phyloP scores from a whole-genome alignment of 2,888 invertebrate genomes.

The Brachyptera putata region DNA sequence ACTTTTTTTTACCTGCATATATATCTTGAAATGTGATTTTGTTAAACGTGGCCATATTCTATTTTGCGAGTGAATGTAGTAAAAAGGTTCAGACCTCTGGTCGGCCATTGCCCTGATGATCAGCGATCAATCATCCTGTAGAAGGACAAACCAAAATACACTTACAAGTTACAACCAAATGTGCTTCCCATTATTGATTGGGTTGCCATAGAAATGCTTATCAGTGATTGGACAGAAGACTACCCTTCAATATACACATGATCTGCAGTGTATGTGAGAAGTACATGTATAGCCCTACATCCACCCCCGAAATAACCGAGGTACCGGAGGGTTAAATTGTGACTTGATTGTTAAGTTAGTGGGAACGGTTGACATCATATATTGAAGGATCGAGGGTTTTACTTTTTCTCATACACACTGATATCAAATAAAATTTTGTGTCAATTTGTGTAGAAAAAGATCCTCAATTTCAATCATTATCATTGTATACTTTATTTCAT shows the following conservation, averaged over 20 bases:
- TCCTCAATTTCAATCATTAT: too few relatives aligned
- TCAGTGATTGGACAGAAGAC: constrained; percentile 23
- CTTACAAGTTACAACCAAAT: constrained; percentile 18
- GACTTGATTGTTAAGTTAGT: too few relatives aligned
- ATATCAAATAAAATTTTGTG: too few relatives aligned
- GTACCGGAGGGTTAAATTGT: too few relatives aligned
- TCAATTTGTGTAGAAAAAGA: too few relatives aligned
- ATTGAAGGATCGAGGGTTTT: too few relatives aligned
- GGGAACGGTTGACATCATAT: too few relatives aligned
- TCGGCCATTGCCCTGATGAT: constrained; percentile 22
- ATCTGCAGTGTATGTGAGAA: background rate
- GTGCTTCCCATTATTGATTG: constrained; percentile 28
- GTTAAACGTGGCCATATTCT: constrained; percentile 8
- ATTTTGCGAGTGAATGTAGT: background rate
- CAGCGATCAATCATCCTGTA: constrained; percentile 20
- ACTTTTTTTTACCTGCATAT: too few relatives aligned
- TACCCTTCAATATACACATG: constrained; percentile 18
- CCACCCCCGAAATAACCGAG: background rate
- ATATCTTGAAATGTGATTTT: too few relatives aligned
- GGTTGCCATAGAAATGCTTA: constrained; percentile 8
- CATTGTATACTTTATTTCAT: too few relatives aligned
- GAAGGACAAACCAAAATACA: constrained; percentile 14
- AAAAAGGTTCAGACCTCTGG: constrained; percentile 8
- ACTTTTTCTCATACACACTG: too few relatives aligned
- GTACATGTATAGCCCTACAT: too few relatives aligned